phyloP scores from a whole-genome alignment of 2,888 invertebrate species.

The Tenthredo mesomela region DNA sequence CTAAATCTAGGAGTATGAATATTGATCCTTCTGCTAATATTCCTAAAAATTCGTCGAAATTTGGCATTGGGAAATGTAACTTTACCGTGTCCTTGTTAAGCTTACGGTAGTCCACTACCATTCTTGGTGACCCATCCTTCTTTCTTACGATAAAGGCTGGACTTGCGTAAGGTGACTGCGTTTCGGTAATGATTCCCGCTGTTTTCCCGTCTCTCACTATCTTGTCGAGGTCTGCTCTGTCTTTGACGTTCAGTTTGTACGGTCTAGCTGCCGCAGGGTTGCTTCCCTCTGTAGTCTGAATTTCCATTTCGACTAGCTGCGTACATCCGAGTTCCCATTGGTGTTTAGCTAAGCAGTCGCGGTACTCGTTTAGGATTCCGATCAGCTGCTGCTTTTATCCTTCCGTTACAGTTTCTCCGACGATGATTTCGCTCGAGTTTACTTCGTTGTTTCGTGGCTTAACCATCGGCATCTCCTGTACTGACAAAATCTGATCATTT shows the following conservation, averaged over 20 bases:
- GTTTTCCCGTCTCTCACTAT: conserved; percentile 60
- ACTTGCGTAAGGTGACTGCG: conserved; percentile 59
- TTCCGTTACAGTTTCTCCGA: neutral
- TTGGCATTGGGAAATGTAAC: conserved; percentile 58
- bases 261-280: conserved; percentile 52
- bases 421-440: neutral
- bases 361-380: conserved; percentile 46
- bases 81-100: conserved; percentile 57
- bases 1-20: conserved; percentile 55
- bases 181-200: conserved; percentile 59
- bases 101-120: conserved; percentile 59
- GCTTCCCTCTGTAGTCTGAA: conserved; percentile 52
- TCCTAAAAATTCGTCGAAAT: conserved; percentile 59
- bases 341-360: conserved; percentile 54
- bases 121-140: conserved; percentile 55
- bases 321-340: conserved; percentile 56
- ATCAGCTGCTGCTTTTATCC: neutral
- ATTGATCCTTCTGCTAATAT: conserved; percentile 32
- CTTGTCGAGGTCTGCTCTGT: conserved; percentile 52
- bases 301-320: conserved; percentile 56
- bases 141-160: conserved; percentile 61
- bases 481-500: neutral
- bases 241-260: conserved; percentile 47
- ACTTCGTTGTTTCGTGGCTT: neutral
- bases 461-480: neutral